Evolutionary conservation across 2,113 vertebrate species (phyloP), one percentile per base, ranked within the genome.

Genomic region (Sphyrna mokarran): DNA sequence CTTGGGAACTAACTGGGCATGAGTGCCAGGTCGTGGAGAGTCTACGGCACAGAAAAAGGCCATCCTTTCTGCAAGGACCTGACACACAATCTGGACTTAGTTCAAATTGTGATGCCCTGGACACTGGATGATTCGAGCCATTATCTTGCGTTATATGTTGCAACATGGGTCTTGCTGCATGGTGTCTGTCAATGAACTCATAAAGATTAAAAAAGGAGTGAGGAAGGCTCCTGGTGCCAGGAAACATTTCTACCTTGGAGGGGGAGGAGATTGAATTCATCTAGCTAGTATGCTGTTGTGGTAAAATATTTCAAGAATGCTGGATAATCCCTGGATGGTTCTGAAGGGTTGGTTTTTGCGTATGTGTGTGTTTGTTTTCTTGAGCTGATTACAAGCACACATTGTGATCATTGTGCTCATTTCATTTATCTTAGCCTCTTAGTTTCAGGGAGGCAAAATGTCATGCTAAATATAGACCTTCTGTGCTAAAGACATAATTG

Each of bases 301-400:
- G 23, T 6, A 13, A 95, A 95, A 54, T 72, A 95, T 95, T 95
- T 48, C 94, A 95, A 40, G 94, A 95, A 95, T 95, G 68, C 94
- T 8, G 69, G 94, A 76, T 95, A 76, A 95, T 95, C 94, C 68
- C 23, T 72, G 40, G 4, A 16, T 54, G 68, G 22, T 66, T 68
- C 63, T 48, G 43, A 94, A 37, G 37, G 61, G 61, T 93, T 66
- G 20, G 68, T 11, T 54, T 70, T 37, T 43, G 69, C 54, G 48
- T 70, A 22, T 14, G 43, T 54, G 48, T 54, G 48, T 54, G 48
- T 54, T 54, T 54, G 48, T 54, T 54, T 54, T 95, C 69, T 72
- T 13, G 14, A 26, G 37, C 94, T 95, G 69, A 54, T 72, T 76
- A 23, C 43, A 29, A 69, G 68, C 20, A 48, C 94, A 95, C 5